phyloP scores from a whole-genome alignment of 2,113 vertebrate species.

The Caretta caretta region DNA sequence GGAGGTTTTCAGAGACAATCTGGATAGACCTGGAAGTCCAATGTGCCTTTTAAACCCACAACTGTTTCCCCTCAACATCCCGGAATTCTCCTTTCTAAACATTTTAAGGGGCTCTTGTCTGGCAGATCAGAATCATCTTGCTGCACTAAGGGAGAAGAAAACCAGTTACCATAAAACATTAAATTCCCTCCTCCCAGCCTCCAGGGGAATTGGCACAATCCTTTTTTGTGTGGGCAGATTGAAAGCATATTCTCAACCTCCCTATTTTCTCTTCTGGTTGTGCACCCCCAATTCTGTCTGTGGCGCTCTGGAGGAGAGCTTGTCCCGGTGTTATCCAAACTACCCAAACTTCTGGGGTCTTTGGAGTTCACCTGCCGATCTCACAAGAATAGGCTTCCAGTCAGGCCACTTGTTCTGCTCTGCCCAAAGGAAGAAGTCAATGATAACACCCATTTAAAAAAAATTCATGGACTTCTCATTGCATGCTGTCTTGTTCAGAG shows the following conservation, averaged over 20 bases:
- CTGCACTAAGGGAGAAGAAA: background rate
- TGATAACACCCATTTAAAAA: background rate
- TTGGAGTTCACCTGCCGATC: background rate
- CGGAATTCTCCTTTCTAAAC: background rate
- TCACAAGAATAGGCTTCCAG: background rate
- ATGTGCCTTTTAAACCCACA: conserved; percentile 40
- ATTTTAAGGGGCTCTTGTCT: conserved; percentile 15
- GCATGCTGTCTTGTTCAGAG: background rate
- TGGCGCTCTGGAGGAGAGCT: background rate
- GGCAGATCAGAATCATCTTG: background rate
- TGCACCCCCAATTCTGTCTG: background rate
- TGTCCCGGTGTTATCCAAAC: accelerated
- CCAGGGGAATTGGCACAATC: background rate
- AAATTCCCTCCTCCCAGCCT: background rate
- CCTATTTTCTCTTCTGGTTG: background rate
- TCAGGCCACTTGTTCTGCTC: background rate
- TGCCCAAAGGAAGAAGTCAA: background rate
- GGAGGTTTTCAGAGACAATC: conserved; percentile 59
- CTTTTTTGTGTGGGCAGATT: accelerated
- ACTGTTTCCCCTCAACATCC: conserved; percentile 40
- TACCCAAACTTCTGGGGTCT: background rate
- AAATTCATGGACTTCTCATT: background rate
- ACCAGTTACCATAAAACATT: background rate
- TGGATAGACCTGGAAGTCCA: conserved; percentile 37
- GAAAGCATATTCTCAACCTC: accelerated